Conservation (phyloP, 2,797 vertebrate species). For the Acanthis flammea region DNA sequence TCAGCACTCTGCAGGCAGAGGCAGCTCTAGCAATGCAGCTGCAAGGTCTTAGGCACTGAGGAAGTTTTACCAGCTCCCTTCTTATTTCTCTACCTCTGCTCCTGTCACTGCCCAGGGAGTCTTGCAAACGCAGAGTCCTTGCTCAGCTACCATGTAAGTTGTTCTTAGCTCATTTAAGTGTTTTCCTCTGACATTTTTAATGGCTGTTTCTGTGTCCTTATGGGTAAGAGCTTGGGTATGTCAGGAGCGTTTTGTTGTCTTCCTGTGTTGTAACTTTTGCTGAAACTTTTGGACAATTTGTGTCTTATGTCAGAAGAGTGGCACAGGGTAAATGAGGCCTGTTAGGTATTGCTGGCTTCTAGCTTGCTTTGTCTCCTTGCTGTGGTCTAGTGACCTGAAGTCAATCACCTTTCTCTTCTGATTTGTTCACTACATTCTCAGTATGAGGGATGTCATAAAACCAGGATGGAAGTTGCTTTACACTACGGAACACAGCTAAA, state of each 20-base stretch:
- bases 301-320: background rate
- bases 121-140: background rate
- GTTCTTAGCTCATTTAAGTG: background rate
- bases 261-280: background rate
- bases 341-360: background rate
- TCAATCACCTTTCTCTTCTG: background rate
- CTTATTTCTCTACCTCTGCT: background rate
- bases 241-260: background rate
- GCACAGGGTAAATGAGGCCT: background rate
- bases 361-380: background rate
- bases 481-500: background rate
- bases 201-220: background rate
- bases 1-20: background rate
- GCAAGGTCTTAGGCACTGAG: background rate
- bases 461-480: background rate
- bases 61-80: background rate
- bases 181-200: background rate
- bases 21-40: background rate
- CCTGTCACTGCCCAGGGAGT: background rate
- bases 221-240: background rate
- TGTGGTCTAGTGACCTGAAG: background rate
- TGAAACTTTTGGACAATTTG: background rate
- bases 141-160: background rate
- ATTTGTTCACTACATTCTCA: background rate
- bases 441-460: background rate